Conservation (phyloP, 2,113 vertebrate genomes). For the Heloderma charlesbogerti region DNA sequence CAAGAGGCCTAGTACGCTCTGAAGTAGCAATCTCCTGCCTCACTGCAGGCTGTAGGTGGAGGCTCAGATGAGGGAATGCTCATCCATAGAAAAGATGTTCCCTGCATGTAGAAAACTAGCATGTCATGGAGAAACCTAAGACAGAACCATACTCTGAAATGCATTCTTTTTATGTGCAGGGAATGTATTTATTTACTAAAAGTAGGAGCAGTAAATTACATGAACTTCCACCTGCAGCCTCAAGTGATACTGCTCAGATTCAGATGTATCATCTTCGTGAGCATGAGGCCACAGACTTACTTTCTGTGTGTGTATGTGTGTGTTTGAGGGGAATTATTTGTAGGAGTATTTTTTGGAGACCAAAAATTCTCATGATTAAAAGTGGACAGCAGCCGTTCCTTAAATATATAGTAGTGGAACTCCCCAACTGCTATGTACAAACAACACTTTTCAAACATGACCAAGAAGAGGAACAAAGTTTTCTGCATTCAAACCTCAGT, state of each 20-base stretch:
- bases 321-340: neutral
- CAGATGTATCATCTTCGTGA: neutral
- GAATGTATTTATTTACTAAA: neutral
- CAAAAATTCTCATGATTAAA: neutral
- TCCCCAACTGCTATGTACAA: neutral
- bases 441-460: neutral
- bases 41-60: neutral
- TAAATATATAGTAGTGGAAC: neutral
- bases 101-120: neutral
- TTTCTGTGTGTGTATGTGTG: no score
- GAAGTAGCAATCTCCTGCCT: no score
- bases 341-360: neutral
- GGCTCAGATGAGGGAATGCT: neutral
- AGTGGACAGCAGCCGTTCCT: neutral
- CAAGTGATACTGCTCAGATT: neutral
- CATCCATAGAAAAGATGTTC: neutral
- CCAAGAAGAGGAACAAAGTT: neutral
- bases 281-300: neutral
- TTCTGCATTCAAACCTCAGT: neutral
- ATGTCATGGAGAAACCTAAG: neutral
- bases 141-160: neutral
- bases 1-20: neutral
- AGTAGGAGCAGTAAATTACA: neutral
- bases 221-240: neutral
- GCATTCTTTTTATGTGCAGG: neutral